These are phyloP conservation scores for Drosophila orosa DNA, from an alignment of 1,140 invertebrate species.

Conservation along the genomic window DNA sequence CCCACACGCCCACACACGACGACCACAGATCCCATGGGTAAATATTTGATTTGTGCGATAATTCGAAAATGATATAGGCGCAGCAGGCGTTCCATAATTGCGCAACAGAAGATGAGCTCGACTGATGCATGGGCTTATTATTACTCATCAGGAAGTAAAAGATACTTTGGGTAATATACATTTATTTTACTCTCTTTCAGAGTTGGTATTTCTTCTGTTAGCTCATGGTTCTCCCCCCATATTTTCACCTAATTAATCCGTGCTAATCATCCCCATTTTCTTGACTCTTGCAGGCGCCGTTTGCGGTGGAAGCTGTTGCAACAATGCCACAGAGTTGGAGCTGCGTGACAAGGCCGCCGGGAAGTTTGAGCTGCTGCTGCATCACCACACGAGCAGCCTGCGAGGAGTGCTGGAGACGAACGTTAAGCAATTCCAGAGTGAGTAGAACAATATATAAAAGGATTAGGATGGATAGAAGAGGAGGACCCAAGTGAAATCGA, in stretches of 20 bases:
- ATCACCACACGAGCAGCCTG: constrained; percentile 81
- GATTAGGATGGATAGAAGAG: background rate
- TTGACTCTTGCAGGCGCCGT: constrained; percentile 59
- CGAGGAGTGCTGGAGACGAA: constrained; percentile 78
- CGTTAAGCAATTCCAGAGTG: constrained; percentile 77
- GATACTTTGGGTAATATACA: background rate
- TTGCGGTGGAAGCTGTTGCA: constrained; percentile 80
- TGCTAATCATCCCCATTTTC: constrained; percentile 5
- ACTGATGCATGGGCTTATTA: constrained; percentile 1
- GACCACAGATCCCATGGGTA: constrained; percentile 27
- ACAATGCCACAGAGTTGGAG: constrained; percentile 74
- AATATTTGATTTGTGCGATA: constrained; percentile 66
- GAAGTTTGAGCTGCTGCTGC: constrained; percentile 75
- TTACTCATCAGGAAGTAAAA: background rate
- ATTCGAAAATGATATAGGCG: constrained; percentile 66
- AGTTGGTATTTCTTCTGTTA: no score
- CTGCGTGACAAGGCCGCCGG: constrained; percentile 72
- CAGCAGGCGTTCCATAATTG: constrained; percentile 32
- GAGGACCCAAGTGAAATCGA: constrained; percentile 21
- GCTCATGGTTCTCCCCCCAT: background rate
- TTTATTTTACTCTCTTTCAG: background rate
- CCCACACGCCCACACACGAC: constrained; percentile 49
- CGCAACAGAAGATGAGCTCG: constrained; percentile 29
- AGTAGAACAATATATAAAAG: constrained; percentile 47
- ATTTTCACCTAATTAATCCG: constrained; percentile 3